Evolutionary conservation across 30 jellyfish, hydroid and myxozoan genomes (phyloP), one percentile per base, ranked within the genome.

Genomic region (Aurelia coerulea): DNA sequence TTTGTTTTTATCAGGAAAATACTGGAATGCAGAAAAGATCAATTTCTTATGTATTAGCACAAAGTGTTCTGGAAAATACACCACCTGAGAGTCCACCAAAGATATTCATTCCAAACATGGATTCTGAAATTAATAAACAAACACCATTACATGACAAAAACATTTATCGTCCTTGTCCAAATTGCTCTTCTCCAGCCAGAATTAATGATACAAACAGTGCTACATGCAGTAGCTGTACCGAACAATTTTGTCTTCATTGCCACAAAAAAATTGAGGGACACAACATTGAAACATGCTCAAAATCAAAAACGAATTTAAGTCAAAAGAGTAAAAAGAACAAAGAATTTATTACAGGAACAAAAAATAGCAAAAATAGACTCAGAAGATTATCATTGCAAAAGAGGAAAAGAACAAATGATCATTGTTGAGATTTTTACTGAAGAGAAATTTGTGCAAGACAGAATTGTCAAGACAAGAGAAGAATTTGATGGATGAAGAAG

Each of bases 61-160:
- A 59, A 18, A 17, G 62, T 35, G 60, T 83, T 53, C 39, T 83
- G 32, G 92, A 83, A 83, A 70, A 42, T 74, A 83, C 92, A 0
- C 92, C 92, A 2, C 92, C 92, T 18, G 74, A 73, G 23, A 83
- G 76, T 65, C 65, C 79, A 54, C 37, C 92, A 73, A 83, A 83
- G 63, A 39, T 83, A 18, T 34, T 46, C 62, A 83, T 46, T 35
- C 64, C 81, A 80, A 60, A 58, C 35, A 46, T 34, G 17, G 78
- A 62, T 34, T 29, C 35, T 9, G 56, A 46, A 7, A 76, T 7
- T 51, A 16, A n/a, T 10, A 6, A 4, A 32, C 63, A 62, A 78
- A 6, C 31, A 60, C 35, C 35, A 60, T n/a, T 17, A 60, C 31
- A 7, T 74, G 72, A 52, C 18, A 46, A 17, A 32, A 64, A 4